Base-by-base conservation (phyloP, 2,113 vertebrate species). In the Microcebus tavaratra region DNA sequence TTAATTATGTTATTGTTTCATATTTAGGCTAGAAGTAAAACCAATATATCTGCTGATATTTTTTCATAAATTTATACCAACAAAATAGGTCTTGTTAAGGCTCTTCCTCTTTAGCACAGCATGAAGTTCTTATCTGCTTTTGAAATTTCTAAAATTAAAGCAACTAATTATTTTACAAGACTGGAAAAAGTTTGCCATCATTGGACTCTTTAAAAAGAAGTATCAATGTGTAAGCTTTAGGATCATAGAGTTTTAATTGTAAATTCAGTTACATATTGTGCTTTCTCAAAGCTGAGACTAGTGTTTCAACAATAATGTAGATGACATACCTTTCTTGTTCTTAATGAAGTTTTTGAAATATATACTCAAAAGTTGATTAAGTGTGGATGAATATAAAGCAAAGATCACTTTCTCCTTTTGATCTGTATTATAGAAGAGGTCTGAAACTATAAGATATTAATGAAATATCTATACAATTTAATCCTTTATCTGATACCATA, bases 181-280 rank as follows among this genome's bases (percentile, higher is more conserved):
- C 63, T 98, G 48, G 65, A 97, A 97, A 90, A 88, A 97, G 95
- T 93, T 91, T 97, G 29, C 29, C 81, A 97, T 92, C 70, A 72
- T 1, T 97, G 55, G 1, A 94, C 96, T 84, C 94, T 98, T 98
- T 98, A 97, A 98, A 98, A 67, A 42, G 0, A 87, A 79, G 78
- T 91, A 94, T 94, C 96, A 98, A 92, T 63, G 45, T 93, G 93
- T 92, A 80, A 98, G 57, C 8, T 97, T 98, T 59, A 82, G 87
- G 50, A 98, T 94, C 20, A 83, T 42, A 57, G 81, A 93, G 88
- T 91, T 97, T 96, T 97, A 98, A 98, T 98, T 98, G 95, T 98
- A 98, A 94, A 97, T 94, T 98, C 96, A 97, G 65, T 65, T 93
- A 91, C 94, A 97, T 97, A 96, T 79, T 29, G 95, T 57, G 95